A percentile compares a stretch with the other conserved stretches of the same genome.
Conservation (phyloP, 1,140 invertebrate genomes). For the Drosophila ficusphila region DNA sequence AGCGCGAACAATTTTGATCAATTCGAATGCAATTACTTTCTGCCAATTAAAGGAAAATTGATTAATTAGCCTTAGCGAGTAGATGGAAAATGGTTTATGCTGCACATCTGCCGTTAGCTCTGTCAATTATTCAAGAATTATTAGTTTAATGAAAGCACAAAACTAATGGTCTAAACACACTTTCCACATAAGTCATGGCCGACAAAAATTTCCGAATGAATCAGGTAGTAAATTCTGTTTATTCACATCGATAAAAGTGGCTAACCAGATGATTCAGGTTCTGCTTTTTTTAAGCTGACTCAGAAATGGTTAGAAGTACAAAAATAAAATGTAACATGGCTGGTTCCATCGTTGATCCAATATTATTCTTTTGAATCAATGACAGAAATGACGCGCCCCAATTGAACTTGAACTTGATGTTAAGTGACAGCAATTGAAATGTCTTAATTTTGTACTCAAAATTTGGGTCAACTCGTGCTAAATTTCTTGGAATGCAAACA, state of each 20-base stretch:
- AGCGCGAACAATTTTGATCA: slow-evolving; percentile 40
- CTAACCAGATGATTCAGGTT: slow-evolving; percentile 14
- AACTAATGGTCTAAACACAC: slow-evolving; percentile 11
- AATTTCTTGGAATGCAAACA: slow-evolving; percentile 29
- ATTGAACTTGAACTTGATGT: slow-evolving; percentile 72
- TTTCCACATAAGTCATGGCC: slow-evolving; percentile 14
- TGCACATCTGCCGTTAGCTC: slow-evolving; percentile 14
- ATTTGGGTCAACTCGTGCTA: slow-evolving; percentile 40
- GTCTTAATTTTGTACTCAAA: slow-evolving; percentile 52
- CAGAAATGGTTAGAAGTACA: background rate
- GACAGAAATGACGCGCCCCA: slow-evolving; percentile 32
- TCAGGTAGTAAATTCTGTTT: background rate
- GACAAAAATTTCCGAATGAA: slow-evolving; percentile 13
- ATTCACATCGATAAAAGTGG: slow-evolving; percentile 2
- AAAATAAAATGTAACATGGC: background rate
- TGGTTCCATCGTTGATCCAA: background rate
- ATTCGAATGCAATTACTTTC: slow-evolving; percentile 30
- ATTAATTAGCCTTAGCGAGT: slow-evolving; percentile 55
- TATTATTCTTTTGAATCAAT: slow-evolving; percentile 11
- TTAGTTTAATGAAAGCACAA: background rate
- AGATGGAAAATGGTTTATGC: slow-evolving; percentile 21
- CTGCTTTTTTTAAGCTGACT: background rate
- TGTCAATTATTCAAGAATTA: slow-evolving; percentile 21
- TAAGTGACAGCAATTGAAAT: slow-evolving; percentile 73
- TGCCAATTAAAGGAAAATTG: slow-evolving; percentile 55